Evolutionary conservation across 2,113 vertebrate genomes (phyloP).

Genomic region (Pelmatolapia mariae): DNA sequence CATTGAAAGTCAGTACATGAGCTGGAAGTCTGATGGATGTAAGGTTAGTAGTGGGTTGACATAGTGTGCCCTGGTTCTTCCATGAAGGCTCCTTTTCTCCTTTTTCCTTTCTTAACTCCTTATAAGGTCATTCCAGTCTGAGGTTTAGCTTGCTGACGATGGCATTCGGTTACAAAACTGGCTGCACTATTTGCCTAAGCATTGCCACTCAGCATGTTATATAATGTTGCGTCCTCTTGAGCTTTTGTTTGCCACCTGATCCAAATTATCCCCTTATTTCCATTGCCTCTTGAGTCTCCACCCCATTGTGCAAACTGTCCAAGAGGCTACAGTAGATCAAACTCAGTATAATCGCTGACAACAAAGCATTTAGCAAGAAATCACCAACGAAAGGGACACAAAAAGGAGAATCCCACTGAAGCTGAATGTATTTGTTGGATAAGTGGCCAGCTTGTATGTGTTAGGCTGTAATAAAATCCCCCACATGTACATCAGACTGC

Average conservation of each 20-base stretch:
- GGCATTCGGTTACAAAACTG: constrained; percentile 18
- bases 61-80: not conserved
- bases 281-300: constrained; percentile 19
- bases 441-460: not conserved
- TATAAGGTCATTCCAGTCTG: not conserved
- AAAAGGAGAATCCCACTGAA: not conserved
- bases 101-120: not conserved
- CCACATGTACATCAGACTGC: not conserved
- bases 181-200: constrained; percentile 42
- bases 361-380: not conserved
- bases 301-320: constrained; percentile 20
- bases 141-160: not conserved
- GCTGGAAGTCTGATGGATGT: not conserved
- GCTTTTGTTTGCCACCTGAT: constrained; percentile 41
- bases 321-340: not conserved
- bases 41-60: not conserved
- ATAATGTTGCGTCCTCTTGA: constrained; percentile 18
- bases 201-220: constrained; percentile 24
- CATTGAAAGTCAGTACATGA: not conserved
- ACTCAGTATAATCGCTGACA: not conserved
- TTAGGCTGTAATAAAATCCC: not conserved
- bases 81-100: not conserved
- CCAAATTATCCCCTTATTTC: constrained; percentile 54
- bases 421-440: not conserved
- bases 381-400: not conserved